Percentiles rank a stretch among this genome's conserved stretches.
Evolutionary conservation across 2,888 invertebrate genomes (phyloP).

Genomic region (Acanthococcus lagerstroemiae): DNA sequence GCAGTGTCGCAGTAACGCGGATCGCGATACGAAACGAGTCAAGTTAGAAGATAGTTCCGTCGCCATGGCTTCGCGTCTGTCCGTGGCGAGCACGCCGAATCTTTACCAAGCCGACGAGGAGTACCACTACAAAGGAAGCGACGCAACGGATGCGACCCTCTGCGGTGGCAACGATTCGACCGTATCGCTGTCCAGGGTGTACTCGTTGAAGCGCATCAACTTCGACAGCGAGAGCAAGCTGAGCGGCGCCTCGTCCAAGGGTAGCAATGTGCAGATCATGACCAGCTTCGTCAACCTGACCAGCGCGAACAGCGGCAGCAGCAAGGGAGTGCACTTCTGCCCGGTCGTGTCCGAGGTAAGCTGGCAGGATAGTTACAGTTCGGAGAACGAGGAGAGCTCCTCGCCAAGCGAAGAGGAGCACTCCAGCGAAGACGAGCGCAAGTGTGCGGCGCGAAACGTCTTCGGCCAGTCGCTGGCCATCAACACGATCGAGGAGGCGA

Average conservation of each 20-base stretch:
- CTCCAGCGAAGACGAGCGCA: conserved; percentile 13
- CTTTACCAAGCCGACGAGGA: conserved; percentile 39
- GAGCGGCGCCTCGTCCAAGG: conserved; percentile 36
- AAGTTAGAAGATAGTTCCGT: background rate
- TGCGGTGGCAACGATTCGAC: conserved; percentile 32
- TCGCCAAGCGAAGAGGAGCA: conserved; percentile 28
- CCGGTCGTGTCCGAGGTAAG: conserved; percentile 70
- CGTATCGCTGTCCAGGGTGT: conserved; percentile 35
- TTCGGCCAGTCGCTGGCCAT: background rate
- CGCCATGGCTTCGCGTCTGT: conserved; percentile 36
- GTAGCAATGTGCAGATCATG: conserved; percentile 38
- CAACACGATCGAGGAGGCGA: background rate
- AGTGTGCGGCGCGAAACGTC: conserved; percentile 16
- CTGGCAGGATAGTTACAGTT: conserved; percentile 57
- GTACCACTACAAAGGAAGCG: conserved; percentile 21
- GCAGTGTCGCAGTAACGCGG: too few relatives aligned
- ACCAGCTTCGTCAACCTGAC: conserved; percentile 38
- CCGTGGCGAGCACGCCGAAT: conserved; percentile 53
- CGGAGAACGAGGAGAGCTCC: conserved; percentile 11
- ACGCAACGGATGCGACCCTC: background rate
- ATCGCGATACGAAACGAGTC: background rate
- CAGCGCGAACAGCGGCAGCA: conserved; percentile 38
- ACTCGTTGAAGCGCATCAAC: conserved; percentile 36
- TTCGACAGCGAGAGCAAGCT: conserved; percentile 35
- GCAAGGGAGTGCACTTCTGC: conserved; percentile 64